Base-by-base conservation (phyloP, 2,888 invertebrate species). In the Therioaphis trifolii region DNA sequence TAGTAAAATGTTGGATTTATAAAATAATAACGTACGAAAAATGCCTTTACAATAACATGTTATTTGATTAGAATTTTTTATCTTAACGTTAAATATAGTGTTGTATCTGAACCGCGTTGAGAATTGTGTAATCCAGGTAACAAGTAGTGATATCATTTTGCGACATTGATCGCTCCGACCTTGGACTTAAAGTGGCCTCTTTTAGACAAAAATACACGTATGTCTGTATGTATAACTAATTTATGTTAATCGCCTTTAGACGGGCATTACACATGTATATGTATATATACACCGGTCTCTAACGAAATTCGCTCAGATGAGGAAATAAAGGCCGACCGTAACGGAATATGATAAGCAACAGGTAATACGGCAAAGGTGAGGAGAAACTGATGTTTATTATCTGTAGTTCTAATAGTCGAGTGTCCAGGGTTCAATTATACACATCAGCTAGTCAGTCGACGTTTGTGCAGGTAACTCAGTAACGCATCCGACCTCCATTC, bases 381-480 rank as follows among this genome's bases (percentile, higher is more conserved):
- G n/a, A 55, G 40, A 18, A 68, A 29, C 43, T 46, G 68, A 52
- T 78, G 18, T 78, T n/a, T 78, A 52, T 78, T 68, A 78, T 78
- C 68, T 40, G 78, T n/a, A 7, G 40, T 78, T 78, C 40, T 24
- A 68, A 78, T 78, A 69, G 7, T n/a, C 12, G 27, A 69, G 78
- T 27, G 78, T 78, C 52, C 78, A 78, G 68, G 68, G 78, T 78
- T 78, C 78, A 78, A 68, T 49, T 40, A 40, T 14, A 24, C 35
- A 52, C 68, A 68, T 68, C 55, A 52, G 68, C 24, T 29, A 55
- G 68, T 40, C 40, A 52, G 24, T 7, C 0, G 27, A n/a, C 40
- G 40, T 12, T 9, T 24, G 68, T n/a, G 55, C 55, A 69, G 27
- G 35, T 24, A 55, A 68, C 27, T 78, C 68, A 78, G 78, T 78